Base-by-base conservation (phyloP, 2,113 vertebrate species). In the Proterorhinus semilunaris region DNA sequence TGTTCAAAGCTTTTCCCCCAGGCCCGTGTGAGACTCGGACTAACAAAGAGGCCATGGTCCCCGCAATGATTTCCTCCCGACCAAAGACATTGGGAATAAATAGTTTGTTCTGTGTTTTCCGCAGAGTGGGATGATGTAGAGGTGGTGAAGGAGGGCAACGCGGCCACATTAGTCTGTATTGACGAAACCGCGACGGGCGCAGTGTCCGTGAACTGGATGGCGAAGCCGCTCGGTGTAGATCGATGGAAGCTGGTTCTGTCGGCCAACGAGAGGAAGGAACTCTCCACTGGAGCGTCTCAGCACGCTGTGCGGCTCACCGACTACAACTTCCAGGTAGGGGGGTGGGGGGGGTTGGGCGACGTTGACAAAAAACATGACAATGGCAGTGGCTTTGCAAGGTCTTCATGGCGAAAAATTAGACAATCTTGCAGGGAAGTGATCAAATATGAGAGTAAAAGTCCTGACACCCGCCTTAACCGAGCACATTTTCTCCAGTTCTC, bases 41-140 rank as follows among this genome's bases (percentile, higher is more conserved):
- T 51, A 54, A 50, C 46, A 12, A 4, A 58, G 65, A 44, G 0
- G 2, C 17, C 8, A 47, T 42, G 44, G 42, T 7, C 5, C 36
- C 13, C 10, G 6, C 9, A 59, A 43, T 7, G 58, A 61, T n/a
- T 45, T n/a, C 42, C 9, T 45, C 58, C 42, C 10, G 58, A 44
- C 42, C 6, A 36, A 45, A 62, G 13, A 61, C 21, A 50, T 1
- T 10, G 48, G 11, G 51, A 49, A 53, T 27, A 65, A 55, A 61
- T 61, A 27, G 13, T 49, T 2, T 7, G 27, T 10, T 16, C 43
- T 17, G 53, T 65, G 50, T 71, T 48, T 55, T 62, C 45, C 47
- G 58, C 61, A 91, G 90, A 79, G 4, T 91, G 85, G 89, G 54
- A 85, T 0, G 59, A 92, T 67, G 83, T 88, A n/a, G 58, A 90